Base-by-base conservation (phyloP, 2,888 invertebrate genomes). In the Hirtodrosophila duncani region DNA sequence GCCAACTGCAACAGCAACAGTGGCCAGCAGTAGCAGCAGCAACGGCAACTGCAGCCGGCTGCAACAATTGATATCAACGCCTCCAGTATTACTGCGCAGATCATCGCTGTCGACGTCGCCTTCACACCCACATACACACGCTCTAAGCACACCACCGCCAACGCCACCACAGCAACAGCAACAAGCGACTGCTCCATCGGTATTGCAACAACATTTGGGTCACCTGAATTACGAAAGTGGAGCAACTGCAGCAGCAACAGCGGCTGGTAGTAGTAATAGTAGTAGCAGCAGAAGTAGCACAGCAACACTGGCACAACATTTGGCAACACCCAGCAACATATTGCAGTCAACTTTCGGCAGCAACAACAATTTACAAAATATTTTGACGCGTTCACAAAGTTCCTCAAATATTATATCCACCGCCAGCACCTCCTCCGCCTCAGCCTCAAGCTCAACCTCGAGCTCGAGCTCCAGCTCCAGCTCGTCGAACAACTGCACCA, bases 201-300 rank as follows among this genome's bases (percentile, higher is more conserved):
- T 84, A 64, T 81, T 83, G 78, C 83, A 83, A 72, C 83, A 83
- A 62, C 86, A 85, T 84, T 84, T 85, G 78, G 85, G 86, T 81
- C 85, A 85, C 78, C 83, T 83, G 63, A 82, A 83, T 83, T 84
- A 68, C 63, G 83, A 79, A 81, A 78, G 83, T 77, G 80, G 74
- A 71, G 64, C 78, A 60, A 59, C 72, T 65, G 63, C 67, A 68
- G 57, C 67, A 45, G 60, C 67, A 48, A 44, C 59, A n/a, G 26
- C 51, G 14, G 43, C 53, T n/a, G n/a, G n/a, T n/a, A 18, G 27
- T 58, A 33, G 42, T 39, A 37, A 33, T 39, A 21, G 43, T 50
- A 26, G 9, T 29, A 17, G 30, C 29, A 37, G 18, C 48, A 78
- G 74, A 60, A 82, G 70, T 57, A 71, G 82, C 50, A 69, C 81